Base-by-base conservation (phyloP, 2,797 vertebrate genomes). In the Corythornis leucogaster region DNA sequence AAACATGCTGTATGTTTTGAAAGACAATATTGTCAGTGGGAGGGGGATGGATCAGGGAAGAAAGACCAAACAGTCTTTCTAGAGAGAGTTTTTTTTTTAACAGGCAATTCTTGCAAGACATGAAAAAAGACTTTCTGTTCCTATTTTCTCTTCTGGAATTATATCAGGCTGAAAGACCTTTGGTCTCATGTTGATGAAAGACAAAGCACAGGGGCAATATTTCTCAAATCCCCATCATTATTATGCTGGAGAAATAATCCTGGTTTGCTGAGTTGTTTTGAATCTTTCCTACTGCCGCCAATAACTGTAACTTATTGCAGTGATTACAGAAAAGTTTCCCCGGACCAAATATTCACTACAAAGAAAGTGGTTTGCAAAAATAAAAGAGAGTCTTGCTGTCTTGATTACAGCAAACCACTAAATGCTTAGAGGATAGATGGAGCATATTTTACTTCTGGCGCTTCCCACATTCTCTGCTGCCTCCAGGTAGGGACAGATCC, bases 91-190 rank as follows among this genome's bases (percentile, higher is more conserved):
- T 87, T 88, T 88, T 77, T 59, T 62, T 62, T 62, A 54, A 64
- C 9, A 10, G 46, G 46, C 61, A 64, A 33, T 84, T 31, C 61
- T 85, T 94, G 64, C 78, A 80, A 85, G 82, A 66, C 22, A 48
- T 58, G 20, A 42, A 87, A 87, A 91, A 91, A 85, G 59, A 24
- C 69, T 87, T 92, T 92, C 71, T 90, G 61, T 50, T 87, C 85
- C 68, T 71, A 78, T 96, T 85, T 93, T 91, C 76, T 75, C 62
- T 91, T 93, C 82, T 93, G 71, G 75, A 95, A 82, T 92, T 89
- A 90, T 87, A 77, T 58, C 57, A 77, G 53, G 16, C 57, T 80
- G 73, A 85, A 91, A 87, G 63, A 88, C 28, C 40, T 92, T 81
- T 80, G 54, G 63, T 70, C 74, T 86, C 40, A 26, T 55, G 18